phyloP scores from a whole-genome alignment of 2,113 vertebrate genomes.

The Limanda limanda region DNA sequence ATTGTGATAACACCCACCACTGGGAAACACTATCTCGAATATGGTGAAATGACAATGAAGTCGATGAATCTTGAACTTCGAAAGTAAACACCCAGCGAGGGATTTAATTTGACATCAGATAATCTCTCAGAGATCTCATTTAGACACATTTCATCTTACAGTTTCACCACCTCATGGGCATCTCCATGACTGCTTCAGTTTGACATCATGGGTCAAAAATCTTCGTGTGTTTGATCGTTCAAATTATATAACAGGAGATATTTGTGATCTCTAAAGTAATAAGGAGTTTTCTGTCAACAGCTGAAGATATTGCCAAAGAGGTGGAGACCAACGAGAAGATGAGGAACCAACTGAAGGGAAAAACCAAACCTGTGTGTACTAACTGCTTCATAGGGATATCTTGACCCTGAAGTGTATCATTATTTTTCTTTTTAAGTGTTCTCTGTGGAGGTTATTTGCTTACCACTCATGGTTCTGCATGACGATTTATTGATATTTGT shows the following conservation, averaged over 20 bases:
- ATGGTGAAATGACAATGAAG: too few relatives aligned
- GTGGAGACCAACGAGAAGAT: conserved; percentile 90
- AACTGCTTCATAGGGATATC: background rate
- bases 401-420: background rate
- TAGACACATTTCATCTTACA: too few relatives aligned
- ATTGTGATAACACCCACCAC: too few relatives aligned
- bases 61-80: too few relatives aligned
- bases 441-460: too few relatives aligned
- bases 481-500: background rate
- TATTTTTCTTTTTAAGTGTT: too few relatives aligned
- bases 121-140: too few relatives aligned
- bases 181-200: background rate
- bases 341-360: conserved; percentile 81
- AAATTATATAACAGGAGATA: background rate
- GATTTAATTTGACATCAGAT: too few relatives aligned
- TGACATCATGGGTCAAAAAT: background rate
- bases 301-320: conserved; percentile 89
- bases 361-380: conserved; percentile 77
- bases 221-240: background rate
- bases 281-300: conserved; percentile 79
- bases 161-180: background rate
- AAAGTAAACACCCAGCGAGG: too few relatives aligned
- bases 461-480: background rate
- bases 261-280: background rate
- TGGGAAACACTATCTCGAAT: too few relatives aligned